phyloP scores from a whole-genome alignment of 2,113 vertebrate genomes.

The Orientallactaga bullata region DNA sequence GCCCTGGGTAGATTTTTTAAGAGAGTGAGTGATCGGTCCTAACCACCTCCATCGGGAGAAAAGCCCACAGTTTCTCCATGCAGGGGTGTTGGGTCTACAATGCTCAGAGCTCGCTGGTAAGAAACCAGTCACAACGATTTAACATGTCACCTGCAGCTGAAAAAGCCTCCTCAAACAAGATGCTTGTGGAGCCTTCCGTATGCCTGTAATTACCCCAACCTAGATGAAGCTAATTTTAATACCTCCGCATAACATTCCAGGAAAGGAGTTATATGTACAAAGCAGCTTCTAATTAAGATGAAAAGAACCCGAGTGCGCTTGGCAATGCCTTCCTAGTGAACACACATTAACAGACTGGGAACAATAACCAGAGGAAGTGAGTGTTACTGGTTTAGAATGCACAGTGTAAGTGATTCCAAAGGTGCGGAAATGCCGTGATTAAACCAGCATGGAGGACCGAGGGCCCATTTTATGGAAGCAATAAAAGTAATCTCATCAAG shows the following conservation, averaged over 20 bases:
- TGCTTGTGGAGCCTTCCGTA: not conserved
- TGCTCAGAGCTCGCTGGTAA: not conserved
- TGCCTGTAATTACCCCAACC: constrained; percentile 54
- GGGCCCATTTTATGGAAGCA: not conserved
- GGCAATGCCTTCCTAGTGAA: not conserved
- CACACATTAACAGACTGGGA: constrained; percentile 58
- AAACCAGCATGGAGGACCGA: constrained; percentile 49
- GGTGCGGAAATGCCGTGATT: constrained; percentile 3
- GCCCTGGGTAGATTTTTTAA: not conserved
- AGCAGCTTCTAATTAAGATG: constrained; percentile 68
- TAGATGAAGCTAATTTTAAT: constrained; percentile 69
- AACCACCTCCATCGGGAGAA: not conserved
- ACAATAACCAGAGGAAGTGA: constrained; percentile 53
- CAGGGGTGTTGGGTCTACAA: not conserved
- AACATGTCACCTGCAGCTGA: constrained; percentile 28
- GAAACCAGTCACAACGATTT: constrained; percentile 1
- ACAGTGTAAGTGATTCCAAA: constrained; percentile 65
- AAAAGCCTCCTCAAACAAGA: constrained; percentile 42
- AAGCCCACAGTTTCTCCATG: not conserved
- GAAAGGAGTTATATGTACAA: constrained; percentile 58
- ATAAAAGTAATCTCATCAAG: constrained; percentile 60
- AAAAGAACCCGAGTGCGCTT: not conserved
- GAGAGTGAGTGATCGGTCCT: not conserved
- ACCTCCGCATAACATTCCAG: constrained; percentile 45
- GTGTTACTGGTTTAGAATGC: constrained; percentile 58